phyloP scores from a whole-genome alignment of 2,888 invertebrate species.

The Lacanobia wlatinum region DNA sequence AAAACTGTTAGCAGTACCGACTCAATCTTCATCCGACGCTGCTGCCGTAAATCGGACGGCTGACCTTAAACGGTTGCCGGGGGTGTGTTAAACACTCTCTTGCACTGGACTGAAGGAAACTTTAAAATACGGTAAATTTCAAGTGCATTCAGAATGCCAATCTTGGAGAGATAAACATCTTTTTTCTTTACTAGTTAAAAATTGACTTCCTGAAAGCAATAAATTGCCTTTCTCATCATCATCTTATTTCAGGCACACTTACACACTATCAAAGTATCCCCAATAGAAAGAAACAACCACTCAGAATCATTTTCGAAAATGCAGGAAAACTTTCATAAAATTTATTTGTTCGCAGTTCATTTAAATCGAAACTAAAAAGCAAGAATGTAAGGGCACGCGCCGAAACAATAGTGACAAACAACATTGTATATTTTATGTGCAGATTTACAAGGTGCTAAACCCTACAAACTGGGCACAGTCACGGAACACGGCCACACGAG shows the following conservation, averaged over 20 bases:
- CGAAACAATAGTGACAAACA: slow-evolving; percentile 77
- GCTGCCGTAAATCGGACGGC: slow-evolving; percentile 77
- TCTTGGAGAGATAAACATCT: neutral
- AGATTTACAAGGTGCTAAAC: slow-evolving; percentile 88
- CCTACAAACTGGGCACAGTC: slow-evolving; percentile 77
- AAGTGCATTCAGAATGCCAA: neutral
- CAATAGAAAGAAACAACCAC: too few relatives aligned
- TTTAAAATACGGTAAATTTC: neutral
- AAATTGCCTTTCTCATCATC: neutral
- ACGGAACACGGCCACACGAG: slow-evolving; percentile 77
- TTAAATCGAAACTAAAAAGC: slow-evolving; percentile 71
- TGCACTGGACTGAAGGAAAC: slow-evolving; percentile 9
- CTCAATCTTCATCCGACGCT: slow-evolving; percentile 81
- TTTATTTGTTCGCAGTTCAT: slow-evolving; percentile 62
- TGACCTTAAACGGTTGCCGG: slow-evolving; percentile 69
- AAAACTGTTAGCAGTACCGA: slow-evolving; percentile 86
- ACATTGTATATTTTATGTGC: slow-evolving; percentile 87
- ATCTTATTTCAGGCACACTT: neutral
- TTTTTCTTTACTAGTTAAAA: neutral
- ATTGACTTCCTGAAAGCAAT: neutral
- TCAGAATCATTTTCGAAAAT: slow-evolving; percentile 6
- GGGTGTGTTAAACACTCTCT: slow-evolving; percentile 60
- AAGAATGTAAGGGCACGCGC: slow-evolving; percentile 72
- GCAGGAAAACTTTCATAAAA: slow-evolving; percentile 26
- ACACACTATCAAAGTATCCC: neutral